Base-by-base conservation (phyloP, 2,113 vertebrate species). In the Neogale vison region DNA sequence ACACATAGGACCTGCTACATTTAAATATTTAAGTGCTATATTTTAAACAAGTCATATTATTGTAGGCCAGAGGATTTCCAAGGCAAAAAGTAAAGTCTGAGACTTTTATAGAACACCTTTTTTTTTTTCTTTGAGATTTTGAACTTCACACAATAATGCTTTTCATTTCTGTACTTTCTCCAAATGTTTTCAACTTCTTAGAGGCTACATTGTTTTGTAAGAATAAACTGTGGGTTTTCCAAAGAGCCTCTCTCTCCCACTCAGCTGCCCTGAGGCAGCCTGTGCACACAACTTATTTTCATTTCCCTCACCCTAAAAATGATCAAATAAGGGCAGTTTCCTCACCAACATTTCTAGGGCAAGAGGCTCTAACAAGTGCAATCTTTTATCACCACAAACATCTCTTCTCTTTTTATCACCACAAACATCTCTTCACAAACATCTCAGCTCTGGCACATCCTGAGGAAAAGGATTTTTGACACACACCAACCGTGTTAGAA, bases 1-100 rank as follows among this genome's bases (percentile, higher is more conserved):
- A 98, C 98, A 99, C 98, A 98, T 98, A 98, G 95, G 97, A 98
- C 98, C 98, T 98, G 98, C 97, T 98, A 98, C 79, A 98, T 98
- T 99, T 98, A 99, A 99, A 99, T 99, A 99, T 98, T 99, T 99
- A 99, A 99, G 98, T 98, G 98, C 95, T 89, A 98, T 88, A 98
- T 98, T 98, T 99, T 98, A 99, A 99, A 99, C 98, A 99, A 98
- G 98, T 98, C 98, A 97, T 98, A 92, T 97, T 98, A 98, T 97
- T 96, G 95, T 65, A 85, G 71, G 83, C 65, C 97, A 95, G 81
- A 96, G 45, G 65, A 97, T 97, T 97, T 97, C 85, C 82, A 98
- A 98, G 90, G 85, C 81, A 98, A 98, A 97, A 96, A 97, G 65
- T 85, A 95, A 96, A 96, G 81, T 93, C 72, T 96, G 83, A 86